These are phyloP conservation scores for Hypena proboscidalis DNA, from an alignment of 2,888 invertebrate genomes.

Conservation along the genomic window DNA sequence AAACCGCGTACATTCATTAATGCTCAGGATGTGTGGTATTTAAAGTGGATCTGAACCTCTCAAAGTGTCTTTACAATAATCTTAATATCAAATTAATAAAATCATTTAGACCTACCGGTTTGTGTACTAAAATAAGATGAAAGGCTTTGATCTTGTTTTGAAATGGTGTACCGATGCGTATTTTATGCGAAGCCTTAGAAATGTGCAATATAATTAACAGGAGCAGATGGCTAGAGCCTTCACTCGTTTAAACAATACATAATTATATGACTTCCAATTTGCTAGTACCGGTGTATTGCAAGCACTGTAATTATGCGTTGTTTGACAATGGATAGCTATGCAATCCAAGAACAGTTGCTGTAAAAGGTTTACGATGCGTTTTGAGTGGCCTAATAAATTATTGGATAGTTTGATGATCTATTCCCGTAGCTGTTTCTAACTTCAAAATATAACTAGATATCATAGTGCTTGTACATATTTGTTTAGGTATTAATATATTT, in stretches of 20 bases:
- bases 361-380: too few relatives aligned
- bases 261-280: too few relatives aligned
- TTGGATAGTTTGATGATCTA: too few relatives aligned
- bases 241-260: slow-evolving; percentile 44
- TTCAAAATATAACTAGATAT: too few relatives aligned
- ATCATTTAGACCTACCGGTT: background rate
- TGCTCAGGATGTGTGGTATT: slow-evolving; percentile 35
- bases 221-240: slow-evolving; percentile 44
- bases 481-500: too few relatives aligned
- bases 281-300: too few relatives aligned
- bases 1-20: slow-evolving; percentile 39
- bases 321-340: too few relatives aligned
- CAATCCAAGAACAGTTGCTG: too few relatives aligned
- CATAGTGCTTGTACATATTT: too few relatives aligned
- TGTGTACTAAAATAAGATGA: background rate
- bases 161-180: slow-evolving; percentile 34
- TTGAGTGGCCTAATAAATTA: too few relatives aligned
- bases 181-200: slow-evolving; percentile 59
- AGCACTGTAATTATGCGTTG: too few relatives aligned
- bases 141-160: slow-evolving; percentile 7
- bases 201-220: slow-evolving; percentile 44
- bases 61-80: slow-evolving; percentile 30
- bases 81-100: slow-evolving; percentile 19
- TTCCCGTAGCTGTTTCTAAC: too few relatives aligned
- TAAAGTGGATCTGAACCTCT: slow-evolving; percentile 33